Percentiles rank a stretch among this genome's conserved stretches.
Evolutionary conservation across 2,113 vertebrate genomes (phyloP).

Genomic region (Dascyllus trimaculatus): DNA sequence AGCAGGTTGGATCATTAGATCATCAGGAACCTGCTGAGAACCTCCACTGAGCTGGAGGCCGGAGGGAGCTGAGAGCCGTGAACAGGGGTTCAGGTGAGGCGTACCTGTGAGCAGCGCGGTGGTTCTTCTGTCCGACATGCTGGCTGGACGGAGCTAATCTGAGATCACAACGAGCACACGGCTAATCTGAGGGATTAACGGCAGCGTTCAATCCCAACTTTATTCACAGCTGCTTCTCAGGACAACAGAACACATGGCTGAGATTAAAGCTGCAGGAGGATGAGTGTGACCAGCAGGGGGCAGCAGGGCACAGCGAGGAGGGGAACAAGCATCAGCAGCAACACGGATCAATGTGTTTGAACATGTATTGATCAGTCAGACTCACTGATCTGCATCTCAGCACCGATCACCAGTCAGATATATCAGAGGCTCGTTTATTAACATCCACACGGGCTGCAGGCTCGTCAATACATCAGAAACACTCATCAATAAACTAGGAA

Average conservation of each 20-base stretch:
- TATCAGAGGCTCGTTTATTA: no score
- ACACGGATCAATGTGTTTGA: no score
- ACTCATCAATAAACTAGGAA: no score
- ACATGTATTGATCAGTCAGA: no score
- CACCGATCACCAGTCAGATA: no score
- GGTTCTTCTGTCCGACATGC: conserved; percentile 36
- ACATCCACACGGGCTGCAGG: no score
- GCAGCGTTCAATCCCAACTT: conserved; percentile 50
- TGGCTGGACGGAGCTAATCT: conserved; percentile 38
- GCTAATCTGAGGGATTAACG: conserved; percentile 62
- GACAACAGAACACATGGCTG: not conserved
- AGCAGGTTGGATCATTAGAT: no score
- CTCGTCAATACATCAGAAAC: no score
- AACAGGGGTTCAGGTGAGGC: no score
- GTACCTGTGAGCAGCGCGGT: conserved; percentile 51
- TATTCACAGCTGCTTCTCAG: conserved; percentile 48
- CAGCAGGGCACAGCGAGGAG: not conserved
- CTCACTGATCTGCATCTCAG: no score
- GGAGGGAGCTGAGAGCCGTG: no score
- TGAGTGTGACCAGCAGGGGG: not conserved
- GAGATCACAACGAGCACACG: not conserved
- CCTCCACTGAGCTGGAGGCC: not conserved
- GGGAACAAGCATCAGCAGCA: not conserved
- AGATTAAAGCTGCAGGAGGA: not conserved
- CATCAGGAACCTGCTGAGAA: not conserved